These are phyloP conservation scores for Sus scrofa DNA, from an alignment of 2,113 vertebrate species.

Conservation along the genomic window T2T-Sscrofa CM000826.6:105698001-105698500, in stretches of 20 bases:
- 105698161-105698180: constrained; percentile 45
- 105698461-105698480: background rate
- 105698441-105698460: background rate
- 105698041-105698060: background rate
- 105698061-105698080: background rate
- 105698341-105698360: background rate
- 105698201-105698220: constrained; percentile 36
- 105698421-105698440: background rate
- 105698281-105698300: background rate
- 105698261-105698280: constrained; percentile 1
- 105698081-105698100: background rate
- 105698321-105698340: background rate
- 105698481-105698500: background rate
- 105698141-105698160: background rate
- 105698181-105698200: background rate
- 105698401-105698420: background rate
- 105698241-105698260: constrained; percentile 3
- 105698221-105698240: constrained; percentile 15
- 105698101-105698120: too few relatives aligned
- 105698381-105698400: background rate
- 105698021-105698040: background rate
- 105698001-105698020: background rate
- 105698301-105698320: constrained; percentile 10
- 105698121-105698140: too few relatives aligned
- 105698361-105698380: background rate